Percentiles rank a stretch among this genome's conserved stretches.
Conservation (phyloP, 35 echinoderm and acorn worm genomes). For the Eucidaris tribuloides region DNA sequence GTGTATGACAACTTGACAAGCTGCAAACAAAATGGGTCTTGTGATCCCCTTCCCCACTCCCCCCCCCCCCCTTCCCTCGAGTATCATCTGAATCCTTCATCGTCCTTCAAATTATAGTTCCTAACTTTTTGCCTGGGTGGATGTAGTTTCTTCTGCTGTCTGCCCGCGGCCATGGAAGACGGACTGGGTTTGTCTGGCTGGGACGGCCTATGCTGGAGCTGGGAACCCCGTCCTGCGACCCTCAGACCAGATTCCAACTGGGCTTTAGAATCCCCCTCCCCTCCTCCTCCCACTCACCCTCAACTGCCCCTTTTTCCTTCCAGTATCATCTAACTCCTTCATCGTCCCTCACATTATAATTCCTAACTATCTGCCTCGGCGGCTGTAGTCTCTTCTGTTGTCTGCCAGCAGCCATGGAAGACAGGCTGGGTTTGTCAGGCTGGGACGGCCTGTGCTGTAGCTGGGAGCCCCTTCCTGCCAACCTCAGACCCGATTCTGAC, state of each 20-base stretch:
- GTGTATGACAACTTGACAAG: too few relatives aligned
- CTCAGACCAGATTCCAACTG: neutral
- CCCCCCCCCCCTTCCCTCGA: neutral
- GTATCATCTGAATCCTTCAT: slow-evolving; percentile 26
- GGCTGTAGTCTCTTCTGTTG: neutral
- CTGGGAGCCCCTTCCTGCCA: neutral
- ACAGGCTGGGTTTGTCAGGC: slow-evolving; percentile 20
- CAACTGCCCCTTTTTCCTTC: too few relatives aligned
- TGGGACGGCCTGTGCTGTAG: neutral
- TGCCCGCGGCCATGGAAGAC: slow-evolving; percentile 13
- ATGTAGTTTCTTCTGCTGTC: neutral
- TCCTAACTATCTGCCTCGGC: slow-evolving; percentile 33
- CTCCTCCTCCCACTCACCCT: too few relatives aligned
- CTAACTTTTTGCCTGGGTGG: slow-evolving; percentile 29
- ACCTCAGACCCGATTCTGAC: slow-evolving; percentile 1
- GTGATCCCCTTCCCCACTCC: neutral
- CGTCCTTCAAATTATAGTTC: slow-evolving; percentile 20
- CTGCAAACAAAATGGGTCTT: too few relatives aligned
- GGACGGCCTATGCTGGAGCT: neutral
- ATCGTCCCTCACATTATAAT: slow-evolving; percentile 12
- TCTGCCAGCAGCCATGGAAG: slow-evolving; percentile 4
- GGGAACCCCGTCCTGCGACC: neutral
- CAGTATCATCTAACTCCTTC: slow-evolving; percentile 21
- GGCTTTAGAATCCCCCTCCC: too few relatives aligned
- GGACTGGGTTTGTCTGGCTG: neutral